Evolutionary conservation across 2,113 vertebrate species (phyloP).

Genomic region (Chunga burmeisteri): DNA sequence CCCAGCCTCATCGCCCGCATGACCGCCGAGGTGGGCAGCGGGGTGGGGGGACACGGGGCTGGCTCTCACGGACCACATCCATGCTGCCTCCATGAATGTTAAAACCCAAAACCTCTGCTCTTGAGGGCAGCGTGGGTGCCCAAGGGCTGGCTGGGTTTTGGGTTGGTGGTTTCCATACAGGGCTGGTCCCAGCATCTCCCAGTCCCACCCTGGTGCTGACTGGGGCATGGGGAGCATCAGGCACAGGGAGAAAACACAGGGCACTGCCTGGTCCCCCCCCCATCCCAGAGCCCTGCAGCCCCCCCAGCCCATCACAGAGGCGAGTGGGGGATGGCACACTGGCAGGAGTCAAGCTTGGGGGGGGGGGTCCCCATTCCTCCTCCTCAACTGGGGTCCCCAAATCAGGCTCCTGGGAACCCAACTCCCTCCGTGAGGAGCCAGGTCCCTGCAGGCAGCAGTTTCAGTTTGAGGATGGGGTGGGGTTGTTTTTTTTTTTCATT

Average conservation of each 20-base stretch:
- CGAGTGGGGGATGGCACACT: background rate
- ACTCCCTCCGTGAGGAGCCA: background rate
- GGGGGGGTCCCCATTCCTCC: background rate
- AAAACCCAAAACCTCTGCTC: background rate
- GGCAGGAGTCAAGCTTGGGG: background rate
- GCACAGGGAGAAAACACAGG: background rate
- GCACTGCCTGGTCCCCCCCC: background rate
- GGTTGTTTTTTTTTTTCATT: background rate
- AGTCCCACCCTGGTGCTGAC: background rate
- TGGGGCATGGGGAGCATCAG: background rate
- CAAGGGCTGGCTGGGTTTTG: background rate
- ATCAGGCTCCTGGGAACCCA: background rate
- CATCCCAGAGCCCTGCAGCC: background rate
- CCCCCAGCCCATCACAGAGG: background rate
- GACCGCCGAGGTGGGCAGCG: conserved; percentile 85
- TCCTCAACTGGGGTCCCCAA: background rate
- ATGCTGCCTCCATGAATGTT: background rate
- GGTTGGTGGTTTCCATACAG: background rate
- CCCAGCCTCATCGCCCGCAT: conserved; percentile 87
- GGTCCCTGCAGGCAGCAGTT: background rate
- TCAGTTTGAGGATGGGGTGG: background rate
- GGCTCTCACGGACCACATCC: background rate
- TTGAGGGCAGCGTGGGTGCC: background rate
- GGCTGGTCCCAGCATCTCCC: background rate
- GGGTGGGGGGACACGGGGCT: background rate